phyloP scores from a whole-genome alignment of 1,140 invertebrate species.

The Apis dorsata region DNA sequence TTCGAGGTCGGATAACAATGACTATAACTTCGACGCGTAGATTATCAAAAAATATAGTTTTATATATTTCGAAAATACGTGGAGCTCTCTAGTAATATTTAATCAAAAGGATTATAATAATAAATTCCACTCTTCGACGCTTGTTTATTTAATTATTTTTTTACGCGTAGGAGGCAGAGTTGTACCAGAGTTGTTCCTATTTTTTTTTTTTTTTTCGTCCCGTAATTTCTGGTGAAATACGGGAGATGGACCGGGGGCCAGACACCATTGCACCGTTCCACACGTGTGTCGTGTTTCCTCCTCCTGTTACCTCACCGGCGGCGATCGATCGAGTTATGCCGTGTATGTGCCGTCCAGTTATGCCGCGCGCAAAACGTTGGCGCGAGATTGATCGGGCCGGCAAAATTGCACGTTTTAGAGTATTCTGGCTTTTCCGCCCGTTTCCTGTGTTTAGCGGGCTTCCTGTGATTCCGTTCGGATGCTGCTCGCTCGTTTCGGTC shows the following conservation, averaged over 20 bases:
- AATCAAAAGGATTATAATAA: too few species aligned
- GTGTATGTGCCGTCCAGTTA: conserved; percentile 23
- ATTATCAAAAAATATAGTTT: too few species aligned
- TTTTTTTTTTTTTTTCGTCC: background rate
- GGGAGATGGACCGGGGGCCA: background rate
- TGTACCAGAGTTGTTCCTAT: background rate
- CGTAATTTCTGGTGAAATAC: conserved; percentile 20
- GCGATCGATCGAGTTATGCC: conserved; percentile 39
- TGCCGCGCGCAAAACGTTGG: conserved; percentile 15
- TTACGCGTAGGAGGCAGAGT: background rate
- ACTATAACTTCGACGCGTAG: too few species aligned
- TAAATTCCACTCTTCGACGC: too few species aligned
- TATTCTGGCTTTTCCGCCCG: conserved; percentile 22
- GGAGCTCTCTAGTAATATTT: too few species aligned
- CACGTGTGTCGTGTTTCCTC: conserved; percentile 3
- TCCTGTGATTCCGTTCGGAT: background rate
- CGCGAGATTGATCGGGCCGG: conserved; percentile 25
- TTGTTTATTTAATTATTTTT: too few species aligned
- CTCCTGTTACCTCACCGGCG: background rate
- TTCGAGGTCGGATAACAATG: too few species aligned
- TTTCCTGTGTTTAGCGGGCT: conserved; percentile 18
- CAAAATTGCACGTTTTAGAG: conserved; percentile 16
- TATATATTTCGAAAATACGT: too few species aligned
- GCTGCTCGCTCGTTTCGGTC: background rate
- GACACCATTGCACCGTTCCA: background rate